These are phyloP conservation scores for Biston betularia DNA, from an alignment of 2,888 invertebrate genomes.

Conservation along the genomic window DNA sequence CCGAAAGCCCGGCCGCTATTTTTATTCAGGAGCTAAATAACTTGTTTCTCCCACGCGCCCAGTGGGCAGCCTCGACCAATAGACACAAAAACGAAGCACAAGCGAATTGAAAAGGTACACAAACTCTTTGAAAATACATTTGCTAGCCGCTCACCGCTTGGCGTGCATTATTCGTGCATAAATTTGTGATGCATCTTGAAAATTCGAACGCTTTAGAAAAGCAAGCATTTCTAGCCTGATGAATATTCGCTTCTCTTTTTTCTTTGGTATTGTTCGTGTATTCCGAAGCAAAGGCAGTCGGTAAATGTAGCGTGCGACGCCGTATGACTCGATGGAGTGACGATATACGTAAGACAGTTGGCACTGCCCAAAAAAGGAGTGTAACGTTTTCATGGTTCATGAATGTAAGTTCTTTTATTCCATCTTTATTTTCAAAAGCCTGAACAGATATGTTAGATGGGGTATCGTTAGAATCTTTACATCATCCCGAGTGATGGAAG, in stretches of 20 bases:
- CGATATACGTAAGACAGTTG: too few relatives aligned
- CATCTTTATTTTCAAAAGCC: too few relatives aligned
- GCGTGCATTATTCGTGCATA: slow-evolving; percentile 13
- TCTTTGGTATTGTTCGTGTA: too few relatives aligned
- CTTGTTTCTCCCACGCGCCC: background rate
- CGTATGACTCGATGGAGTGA: too few relatives aligned
- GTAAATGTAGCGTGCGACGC: too few relatives aligned
- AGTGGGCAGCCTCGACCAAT: slow-evolving; percentile 7
- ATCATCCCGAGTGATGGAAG: too few relatives aligned
- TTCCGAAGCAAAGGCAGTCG: too few relatives aligned
- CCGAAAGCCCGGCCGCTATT: background rate
- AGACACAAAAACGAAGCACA: slow-evolving; percentile 11
- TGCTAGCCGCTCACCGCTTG: background rate
- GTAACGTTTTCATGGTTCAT: too few relatives aligned
- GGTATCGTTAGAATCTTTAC: too few relatives aligned
- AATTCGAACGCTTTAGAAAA: slow-evolving; percentile 1
- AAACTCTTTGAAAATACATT: slow-evolving; percentile 24
- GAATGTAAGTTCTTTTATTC: too few relatives aligned
- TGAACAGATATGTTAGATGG: too few relatives aligned
- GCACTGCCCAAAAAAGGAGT: too few relatives aligned
- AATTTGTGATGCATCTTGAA: slow-evolving; percentile 4
- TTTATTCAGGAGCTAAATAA: slow-evolving; percentile 5
- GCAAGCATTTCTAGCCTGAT: slow-evolving; percentile 2
- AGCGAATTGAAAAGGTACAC: slow-evolving; percentile 13
- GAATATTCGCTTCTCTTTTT: background rate